Conservation (phyloP, 2,113 vertebrate genomes). For the Pycnonotus jocosus region DNA sequence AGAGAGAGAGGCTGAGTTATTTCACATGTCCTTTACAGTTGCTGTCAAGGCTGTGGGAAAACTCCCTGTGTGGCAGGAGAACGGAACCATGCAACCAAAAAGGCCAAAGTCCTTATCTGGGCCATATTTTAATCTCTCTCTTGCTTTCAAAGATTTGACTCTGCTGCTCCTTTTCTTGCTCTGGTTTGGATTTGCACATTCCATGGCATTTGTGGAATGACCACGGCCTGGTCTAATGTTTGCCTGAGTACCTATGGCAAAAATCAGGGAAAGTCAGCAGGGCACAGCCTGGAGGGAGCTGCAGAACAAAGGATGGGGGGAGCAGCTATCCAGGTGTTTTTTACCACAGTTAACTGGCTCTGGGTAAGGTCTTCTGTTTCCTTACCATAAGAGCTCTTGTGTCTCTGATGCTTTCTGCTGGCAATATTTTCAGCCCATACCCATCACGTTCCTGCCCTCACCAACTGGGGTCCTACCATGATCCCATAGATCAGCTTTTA, state of each 20-base stretch:
- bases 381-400: fast-evolving
- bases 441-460: fast-evolving
- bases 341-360: background rate
- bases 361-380: background rate
- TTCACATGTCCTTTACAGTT: background rate
- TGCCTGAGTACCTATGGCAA: background rate
- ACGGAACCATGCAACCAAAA: background rate
- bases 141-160: background rate
- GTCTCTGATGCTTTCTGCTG: background rate
- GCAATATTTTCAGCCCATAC: background rate
- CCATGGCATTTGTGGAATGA: fast-evolving
- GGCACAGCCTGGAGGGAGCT: background rate
- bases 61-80: background rate
- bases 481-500: background rate
- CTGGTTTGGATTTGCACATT: background rate
- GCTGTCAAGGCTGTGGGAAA: conserved; percentile 32
- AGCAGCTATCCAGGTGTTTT: background rate
- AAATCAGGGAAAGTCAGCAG: background rate
- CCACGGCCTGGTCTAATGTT: background rate
- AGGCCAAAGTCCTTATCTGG: background rate
- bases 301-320: background rate
- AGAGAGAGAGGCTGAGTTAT: background rate
- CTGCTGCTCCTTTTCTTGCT: background rate
- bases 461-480: background rate
- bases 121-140: background rate